phyloP scores from a whole-genome alignment of 2,888 invertebrate genomes.

The Pantelozetes paolii region DNA sequence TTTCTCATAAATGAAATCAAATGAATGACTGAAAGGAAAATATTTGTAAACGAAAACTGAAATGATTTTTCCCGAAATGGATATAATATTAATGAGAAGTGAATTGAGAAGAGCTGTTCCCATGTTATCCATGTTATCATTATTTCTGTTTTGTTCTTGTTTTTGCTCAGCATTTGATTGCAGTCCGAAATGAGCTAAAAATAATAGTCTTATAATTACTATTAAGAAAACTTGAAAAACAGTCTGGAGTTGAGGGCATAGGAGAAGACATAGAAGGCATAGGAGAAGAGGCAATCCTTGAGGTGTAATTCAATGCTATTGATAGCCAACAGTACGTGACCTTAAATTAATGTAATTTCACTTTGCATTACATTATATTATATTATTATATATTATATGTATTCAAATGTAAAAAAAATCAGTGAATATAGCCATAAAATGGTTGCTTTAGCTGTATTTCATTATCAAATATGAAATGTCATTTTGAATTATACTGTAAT shows the following conservation, averaged over 20 bases:
- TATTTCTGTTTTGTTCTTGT: background rate
- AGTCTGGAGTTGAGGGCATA: background rate
- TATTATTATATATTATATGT: background rate
- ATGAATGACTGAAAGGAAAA: slow-evolving; percentile 11
- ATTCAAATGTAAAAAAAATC: background rate
- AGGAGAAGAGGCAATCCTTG: background rate
- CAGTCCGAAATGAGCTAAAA: slow-evolving; percentile 17
- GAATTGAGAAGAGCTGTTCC: slow-evolving; percentile 4
- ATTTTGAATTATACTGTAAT: background rate
- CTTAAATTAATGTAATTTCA: slow-evolving; percentile 17
- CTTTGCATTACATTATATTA: slow-evolving; percentile 1
- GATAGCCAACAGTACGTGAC: slow-evolving; percentile 22
- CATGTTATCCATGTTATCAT: slow-evolving; percentile 4
- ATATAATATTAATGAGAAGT: background rate
- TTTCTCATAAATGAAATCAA: background rate
- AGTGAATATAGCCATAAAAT: background rate
- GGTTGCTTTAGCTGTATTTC: background rate
- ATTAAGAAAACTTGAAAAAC: background rate
- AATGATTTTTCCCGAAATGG: background rate
- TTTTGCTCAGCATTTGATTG: slow-evolving; percentile 26
- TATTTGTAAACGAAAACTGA: background rate
- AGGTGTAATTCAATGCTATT: background rate
- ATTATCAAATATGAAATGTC: no score
- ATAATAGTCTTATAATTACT: slow-evolving; percentile 30
- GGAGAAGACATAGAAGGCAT: background rate